Evolutionary conservation across 2,888 invertebrate genomes (phyloP).

Genomic region (Conomelus anceps): DNA sequence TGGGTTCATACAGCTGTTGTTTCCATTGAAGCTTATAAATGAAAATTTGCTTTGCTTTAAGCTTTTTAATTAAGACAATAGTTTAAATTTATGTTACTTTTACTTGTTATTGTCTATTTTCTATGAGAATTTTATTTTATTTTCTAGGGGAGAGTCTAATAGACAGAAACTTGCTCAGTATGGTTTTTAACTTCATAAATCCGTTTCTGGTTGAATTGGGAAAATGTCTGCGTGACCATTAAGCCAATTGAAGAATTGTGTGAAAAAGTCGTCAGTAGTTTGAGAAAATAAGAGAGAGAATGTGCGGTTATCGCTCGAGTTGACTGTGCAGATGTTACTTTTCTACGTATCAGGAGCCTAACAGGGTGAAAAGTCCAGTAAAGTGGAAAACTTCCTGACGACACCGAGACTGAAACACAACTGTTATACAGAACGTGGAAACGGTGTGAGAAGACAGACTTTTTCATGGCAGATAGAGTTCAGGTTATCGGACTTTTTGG

Average conservation of each 20-base stretch:
- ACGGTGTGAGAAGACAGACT: no score
- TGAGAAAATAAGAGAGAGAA: background rate
- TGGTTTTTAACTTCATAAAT: no score
- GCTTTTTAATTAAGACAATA: no score
- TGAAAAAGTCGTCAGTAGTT: background rate
- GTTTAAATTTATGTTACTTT: no score
- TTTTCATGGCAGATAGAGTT: background rate
- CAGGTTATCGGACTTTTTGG: background rate
- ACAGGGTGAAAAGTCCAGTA: background rate
- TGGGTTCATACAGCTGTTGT: no score
- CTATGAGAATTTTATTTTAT: no score
- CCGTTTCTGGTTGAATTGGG: background rate
- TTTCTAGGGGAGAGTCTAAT: no score
- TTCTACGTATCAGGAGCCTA: background rate
- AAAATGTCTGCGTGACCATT: background rate
- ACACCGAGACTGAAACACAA: background rate
- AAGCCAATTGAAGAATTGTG: background rate
- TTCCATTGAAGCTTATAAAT: no score
- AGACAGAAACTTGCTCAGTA: no score
- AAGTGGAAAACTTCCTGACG: background rate
- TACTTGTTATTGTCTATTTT: no score
- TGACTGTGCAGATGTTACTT: background rate
- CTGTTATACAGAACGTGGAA: background rate
- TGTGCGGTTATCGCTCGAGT: background rate
- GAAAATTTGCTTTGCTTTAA: no score